These are phyloP conservation scores for Hiodon alosoides DNA, from an alignment of 2,113 vertebrate species.

Conservation along the genomic window DNA sequence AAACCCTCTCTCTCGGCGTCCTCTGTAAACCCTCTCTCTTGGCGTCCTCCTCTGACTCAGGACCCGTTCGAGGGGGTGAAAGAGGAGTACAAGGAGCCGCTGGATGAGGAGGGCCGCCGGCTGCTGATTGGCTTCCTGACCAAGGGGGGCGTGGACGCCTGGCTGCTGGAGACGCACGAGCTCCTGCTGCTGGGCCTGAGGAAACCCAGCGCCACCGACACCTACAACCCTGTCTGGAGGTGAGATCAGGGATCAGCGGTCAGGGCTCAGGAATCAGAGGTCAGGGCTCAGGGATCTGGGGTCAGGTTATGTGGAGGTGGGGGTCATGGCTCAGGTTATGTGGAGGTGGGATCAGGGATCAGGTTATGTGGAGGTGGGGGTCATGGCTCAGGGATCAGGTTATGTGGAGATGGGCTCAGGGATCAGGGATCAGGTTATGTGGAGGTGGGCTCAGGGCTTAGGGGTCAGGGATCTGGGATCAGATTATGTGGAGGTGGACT, in stretches of 20 bases:
- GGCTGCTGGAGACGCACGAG: constrained; percentile 86
- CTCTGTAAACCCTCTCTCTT: not conserved
- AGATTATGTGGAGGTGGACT: too few species aligned
- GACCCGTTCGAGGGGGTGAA: constrained; percentile 77
- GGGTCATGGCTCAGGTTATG: not conserved
- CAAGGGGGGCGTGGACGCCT: constrained; percentile 65
- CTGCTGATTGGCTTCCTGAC: constrained; percentile 70
- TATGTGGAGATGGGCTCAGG: too few species aligned
- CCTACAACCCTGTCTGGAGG: constrained; percentile 73
- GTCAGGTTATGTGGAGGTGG: not conserved
- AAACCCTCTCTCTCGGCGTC: not conserved
- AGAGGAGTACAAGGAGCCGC: constrained; percentile 56
- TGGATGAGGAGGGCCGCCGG: constrained; percentile 48
- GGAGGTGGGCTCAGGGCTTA: too few species aligned
- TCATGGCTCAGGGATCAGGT: too few species aligned
- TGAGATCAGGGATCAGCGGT: constrained; percentile 36
- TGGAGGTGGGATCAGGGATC: too few species aligned
- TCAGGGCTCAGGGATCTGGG: not conserved
- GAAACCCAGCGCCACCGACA: constrained; percentile 39
- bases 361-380: not conserved
- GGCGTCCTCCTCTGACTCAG: constrained; percentile 49
- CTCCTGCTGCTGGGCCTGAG: constrained; percentile 76
- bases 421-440: too few species aligned
- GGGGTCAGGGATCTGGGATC: too few species aligned
- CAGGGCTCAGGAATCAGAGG: not conserved